Evolutionary conservation across 2,113 vertebrate genomes (phyloP), one percentile per base, ranked within the genome.

Genomic region (Bucco capensis): DNA sequence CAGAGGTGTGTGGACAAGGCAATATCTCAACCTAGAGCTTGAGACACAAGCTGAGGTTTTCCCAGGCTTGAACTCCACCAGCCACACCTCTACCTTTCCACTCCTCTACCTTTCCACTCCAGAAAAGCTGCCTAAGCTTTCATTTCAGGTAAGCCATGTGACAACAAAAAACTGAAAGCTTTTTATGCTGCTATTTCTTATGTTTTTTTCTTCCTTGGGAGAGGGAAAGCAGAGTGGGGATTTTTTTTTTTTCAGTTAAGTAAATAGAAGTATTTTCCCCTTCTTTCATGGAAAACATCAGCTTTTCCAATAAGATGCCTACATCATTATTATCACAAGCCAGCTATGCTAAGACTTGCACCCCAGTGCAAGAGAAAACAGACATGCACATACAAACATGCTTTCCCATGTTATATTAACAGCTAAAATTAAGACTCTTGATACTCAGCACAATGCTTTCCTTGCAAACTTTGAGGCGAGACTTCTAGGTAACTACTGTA

Each of bases 371-470:
- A 87, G 16, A 44, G 8, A 72, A 38, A 86, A 76, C 38, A 5
- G 10, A 3, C 21, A 4, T 11, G 4, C 7, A 25, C n/a, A n/a
- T n/a, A n/a, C 1, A 69, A 53, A 44, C 1, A 3, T 8, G 2
- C 70, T 62, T 92, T 77, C 25, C n/a, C 10, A 16, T 12, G 5
- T 46, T 86, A 28, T 47, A 76, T 31, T 31, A 82, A 75, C 13
- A 46, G 46, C 66, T 81, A 84, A 85, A 96, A 69, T 1, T 14
- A 64, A 42, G 38, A 38, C 38, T 71, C 44, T 6, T 58, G 58
- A 66, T 12, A 62, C 12, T 82, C 49, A 89, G 58, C 16, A 66
- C 8, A 86, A 54, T 53, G 25, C 19, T 21, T 8, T 40, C 13
- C 30, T 76, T 12, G 40, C 25, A 79, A 77, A 66, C 53, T n/a